phyloP scores from a whole-genome alignment of 2,888 invertebrate species.

The Chaetogeoica ovagalla region DNA sequence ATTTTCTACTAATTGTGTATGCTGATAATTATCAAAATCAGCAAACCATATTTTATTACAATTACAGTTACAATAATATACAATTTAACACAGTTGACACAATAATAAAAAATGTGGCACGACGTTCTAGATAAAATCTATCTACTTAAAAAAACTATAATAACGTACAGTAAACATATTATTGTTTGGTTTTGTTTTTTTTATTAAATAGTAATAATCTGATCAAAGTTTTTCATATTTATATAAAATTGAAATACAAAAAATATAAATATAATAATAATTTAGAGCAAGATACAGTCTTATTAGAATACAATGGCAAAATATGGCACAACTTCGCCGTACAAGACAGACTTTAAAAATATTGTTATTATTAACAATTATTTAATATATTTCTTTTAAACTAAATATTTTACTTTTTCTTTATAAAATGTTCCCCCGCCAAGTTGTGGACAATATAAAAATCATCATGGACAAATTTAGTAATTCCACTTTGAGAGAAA shows the following conservation, averaged over 20 bases:
- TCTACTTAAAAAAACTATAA: background rate
- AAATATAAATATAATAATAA: slow-evolving; percentile 6
- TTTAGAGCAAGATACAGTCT: slow-evolving; percentile 36
- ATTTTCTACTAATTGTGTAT: slow-evolving; percentile 28
- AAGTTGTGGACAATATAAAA: background rate
- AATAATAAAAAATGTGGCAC: background rate
- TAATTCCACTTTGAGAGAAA: background rate
- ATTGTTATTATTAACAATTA: background rate
- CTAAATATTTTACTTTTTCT: background rate
- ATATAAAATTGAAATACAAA: slow-evolving; percentile 4
- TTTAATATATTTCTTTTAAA: background rate
- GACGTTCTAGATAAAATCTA: background rate
- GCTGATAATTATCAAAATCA: slow-evolving; percentile 24
- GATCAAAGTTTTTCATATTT: background rate
- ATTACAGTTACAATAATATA: slow-evolving; percentile 33
- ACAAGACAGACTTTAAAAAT: slow-evolving; percentile 8
- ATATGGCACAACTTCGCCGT: slow-evolving; percentile 32
- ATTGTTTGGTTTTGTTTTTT: background rate
- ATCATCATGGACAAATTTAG: slow-evolving; percentile 1
- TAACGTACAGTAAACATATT: background rate
- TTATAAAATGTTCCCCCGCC: background rate
- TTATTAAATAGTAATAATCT: background rate
- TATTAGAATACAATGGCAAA: slow-evolving; percentile 25
- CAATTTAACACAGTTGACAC: background rate
- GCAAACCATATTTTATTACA: slow-evolving; percentile 26